A percentile compares a stretch with the other conserved stretches of the same genome.
These are phyloP conservation scores for Gymnobelideus leadbeateri DNA, from an alignment of 2,113 vertebrate genomes.

Conservation along the genomic window DNA sequence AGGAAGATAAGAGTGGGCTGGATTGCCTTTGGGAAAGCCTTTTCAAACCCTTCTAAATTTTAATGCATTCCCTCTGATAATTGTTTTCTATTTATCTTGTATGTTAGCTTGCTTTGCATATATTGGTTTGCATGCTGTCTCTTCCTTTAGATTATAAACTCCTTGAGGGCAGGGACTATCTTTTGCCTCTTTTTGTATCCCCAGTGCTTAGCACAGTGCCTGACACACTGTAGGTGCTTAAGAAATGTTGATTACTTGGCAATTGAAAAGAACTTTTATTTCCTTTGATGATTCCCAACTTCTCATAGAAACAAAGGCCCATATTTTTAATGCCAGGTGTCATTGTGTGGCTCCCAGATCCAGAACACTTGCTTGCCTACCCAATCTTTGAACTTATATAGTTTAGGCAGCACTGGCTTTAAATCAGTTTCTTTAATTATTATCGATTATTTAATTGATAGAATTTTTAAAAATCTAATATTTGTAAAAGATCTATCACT, in stretches of 20 bases:
- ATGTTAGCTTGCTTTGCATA: background rate
- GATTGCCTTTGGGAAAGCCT: background rate
- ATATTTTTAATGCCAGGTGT: background rate
- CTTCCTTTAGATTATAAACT: background rate
- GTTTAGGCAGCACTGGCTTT: background rate
- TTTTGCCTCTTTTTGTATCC: background rate
- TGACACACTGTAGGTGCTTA: background rate
- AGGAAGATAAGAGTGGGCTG: background rate
- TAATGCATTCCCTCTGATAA: background rate
- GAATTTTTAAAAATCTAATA: too few species aligned
- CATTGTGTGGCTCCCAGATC: background rate
- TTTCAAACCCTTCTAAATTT: background rate
- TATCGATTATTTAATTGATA: too few species aligned
- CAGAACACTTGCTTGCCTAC: background rate
- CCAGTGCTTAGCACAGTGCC: too few species aligned
- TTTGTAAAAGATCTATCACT: background rate
- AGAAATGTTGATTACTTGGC: background rate
- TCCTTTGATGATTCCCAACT: background rate
- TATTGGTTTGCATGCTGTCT: background rate
- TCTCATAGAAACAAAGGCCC: background rate
- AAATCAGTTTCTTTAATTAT: background rate
- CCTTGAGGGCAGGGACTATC: too few species aligned
- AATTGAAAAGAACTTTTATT: background rate
- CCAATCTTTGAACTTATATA: background rate
- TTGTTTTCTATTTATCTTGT: background rate